Conservation (phyloP, 2,888 invertebrate genomes). For the Andrena chrysosceles region DNA sequence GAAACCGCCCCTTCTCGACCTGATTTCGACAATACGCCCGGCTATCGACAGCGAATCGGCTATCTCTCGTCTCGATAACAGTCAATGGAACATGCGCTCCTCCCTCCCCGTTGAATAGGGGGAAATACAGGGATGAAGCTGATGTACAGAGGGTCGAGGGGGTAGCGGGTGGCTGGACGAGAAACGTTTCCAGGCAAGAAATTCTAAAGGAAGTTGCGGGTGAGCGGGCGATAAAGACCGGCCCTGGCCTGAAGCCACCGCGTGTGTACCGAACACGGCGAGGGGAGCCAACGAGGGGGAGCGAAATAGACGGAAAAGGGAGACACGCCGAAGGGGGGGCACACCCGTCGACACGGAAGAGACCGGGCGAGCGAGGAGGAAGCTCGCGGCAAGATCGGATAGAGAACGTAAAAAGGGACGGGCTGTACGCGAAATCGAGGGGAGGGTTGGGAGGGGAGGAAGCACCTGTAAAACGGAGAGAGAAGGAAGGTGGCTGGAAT, state of each 20-base stretch:
- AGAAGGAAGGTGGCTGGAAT: neutral
- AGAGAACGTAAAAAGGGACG: neutral
- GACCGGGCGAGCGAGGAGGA: slow-evolving; percentile 21
- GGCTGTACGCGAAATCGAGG: neutral
- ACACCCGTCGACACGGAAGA: slow-evolving; percentile 13
- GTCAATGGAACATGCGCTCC: slow-evolving; percentile 2
- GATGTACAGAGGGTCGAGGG: no score
- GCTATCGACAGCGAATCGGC: slow-evolving; percentile 26
- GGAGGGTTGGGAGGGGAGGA: neutral
- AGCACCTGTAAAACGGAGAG: neutral
- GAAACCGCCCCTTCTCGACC: slow-evolving; percentile 29
- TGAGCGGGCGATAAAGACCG: slow-evolving; percentile 53
- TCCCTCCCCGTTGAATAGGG: neutral
- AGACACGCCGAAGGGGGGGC: neutral
- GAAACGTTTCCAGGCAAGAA: slow-evolving; percentile 43
- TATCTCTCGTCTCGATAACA: slow-evolving; percentile 21
- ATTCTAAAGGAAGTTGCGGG: slow-evolving; percentile 59
- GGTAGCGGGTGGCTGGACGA: slow-evolving; percentile 1
- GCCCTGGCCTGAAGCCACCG: slow-evolving; percentile 58
- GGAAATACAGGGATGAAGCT: neutral
- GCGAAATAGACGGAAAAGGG: slow-evolving; percentile 30
- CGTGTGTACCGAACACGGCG: slow-evolving; percentile 39
- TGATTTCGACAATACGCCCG: slow-evolving; percentile 27
- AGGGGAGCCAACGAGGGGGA: slow-evolving; percentile 27
- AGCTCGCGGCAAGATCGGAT: slow-evolving; percentile 10